Base-by-base conservation (phyloP, 64 coral and sea anemone species). In the Acropora yongei region DNA sequence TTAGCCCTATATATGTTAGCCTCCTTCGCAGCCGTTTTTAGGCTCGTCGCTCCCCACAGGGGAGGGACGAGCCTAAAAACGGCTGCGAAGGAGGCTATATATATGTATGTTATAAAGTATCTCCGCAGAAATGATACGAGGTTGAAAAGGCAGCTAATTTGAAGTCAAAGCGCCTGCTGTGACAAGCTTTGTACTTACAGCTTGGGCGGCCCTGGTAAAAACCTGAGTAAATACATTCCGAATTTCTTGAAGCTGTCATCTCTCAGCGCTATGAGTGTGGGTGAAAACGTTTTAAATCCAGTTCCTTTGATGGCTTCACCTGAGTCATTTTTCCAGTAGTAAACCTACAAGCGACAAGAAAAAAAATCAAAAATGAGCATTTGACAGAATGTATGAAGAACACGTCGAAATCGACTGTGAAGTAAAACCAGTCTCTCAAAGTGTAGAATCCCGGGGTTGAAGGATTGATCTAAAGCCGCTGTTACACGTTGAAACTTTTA, bases 201-300 rank as follows among this genome's bases (percentile, higher is more conserved):
- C 72, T 93, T 93, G 63, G 92, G 86, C 11, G 92, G 78, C 17
- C 88, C 88, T 53, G 92, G 92, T 19, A 93, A 72, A 75, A 93
- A 93, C 47, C 92, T 86, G 8, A 93, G 51, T 17, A 93, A 69
- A 49, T 93, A 93, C 92, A 93, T 93, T 66, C 86, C 86, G 10
- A 82, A 88, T 82, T 58, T 88, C 57, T 88, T 72, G 20, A 93
- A 74, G 58, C 13, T 88, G 12, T 88, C 68, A 88, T 93, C 92
- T 61, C 81, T 88, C 78, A 82, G 18, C 63, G 86, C 76, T 45
- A 93, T 72, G 13, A 80, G 16, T 58, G 77, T 13, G 8, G 92
- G 78, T 16, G 84, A 81, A 75, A 88, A 93, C 17, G 78, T 44
- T 51, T 47, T 88, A 8, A 93, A 81, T 41, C 47, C 68, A 80